phyloP scores from a whole-genome alignment of 2,113 vertebrate genomes.

The Callorhinus ursinus region DNA sequence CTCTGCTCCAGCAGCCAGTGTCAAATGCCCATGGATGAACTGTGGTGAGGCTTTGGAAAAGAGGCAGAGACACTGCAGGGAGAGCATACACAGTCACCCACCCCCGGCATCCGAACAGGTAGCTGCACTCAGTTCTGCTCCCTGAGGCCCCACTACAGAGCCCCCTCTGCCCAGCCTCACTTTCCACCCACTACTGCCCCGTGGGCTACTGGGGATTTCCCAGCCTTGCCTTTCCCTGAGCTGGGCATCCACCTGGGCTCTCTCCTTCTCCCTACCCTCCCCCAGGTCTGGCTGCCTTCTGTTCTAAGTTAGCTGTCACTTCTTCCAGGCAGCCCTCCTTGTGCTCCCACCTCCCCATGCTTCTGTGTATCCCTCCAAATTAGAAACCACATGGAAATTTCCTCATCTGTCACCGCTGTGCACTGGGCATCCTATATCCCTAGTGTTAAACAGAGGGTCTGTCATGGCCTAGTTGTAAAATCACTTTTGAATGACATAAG shows the following conservation, averaged over 20 bases:
- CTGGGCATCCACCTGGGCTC: neutral
- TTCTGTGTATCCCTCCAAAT: neutral
- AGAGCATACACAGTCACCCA: neutral
- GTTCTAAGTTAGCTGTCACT: neutral
- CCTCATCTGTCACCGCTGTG: neutral
- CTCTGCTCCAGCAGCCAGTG: no score
- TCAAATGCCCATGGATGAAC: neutral
- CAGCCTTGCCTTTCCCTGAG: neutral
- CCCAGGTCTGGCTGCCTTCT: neutral
- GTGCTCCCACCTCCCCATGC: neutral
- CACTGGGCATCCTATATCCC: neutral
- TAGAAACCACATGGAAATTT: neutral
- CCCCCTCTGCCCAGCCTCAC: no score
- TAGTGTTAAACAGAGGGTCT: neutral
- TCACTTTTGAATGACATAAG: neutral
- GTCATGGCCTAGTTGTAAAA: neutral
- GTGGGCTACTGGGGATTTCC: neutral
- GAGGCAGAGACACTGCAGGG: neutral
- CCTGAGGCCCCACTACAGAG: neutral
- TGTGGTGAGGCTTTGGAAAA: neutral
- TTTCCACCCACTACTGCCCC: no score
- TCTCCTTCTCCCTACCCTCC: neutral
- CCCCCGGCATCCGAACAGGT: neutral
- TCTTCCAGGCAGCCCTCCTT: neutral
- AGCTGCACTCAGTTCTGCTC: neutral